Evolutionary conservation across 2,888 invertebrate species (phyloP), one percentile per base, ranked within the genome.

Genomic region (Leptura quadrifasciata): DNA sequence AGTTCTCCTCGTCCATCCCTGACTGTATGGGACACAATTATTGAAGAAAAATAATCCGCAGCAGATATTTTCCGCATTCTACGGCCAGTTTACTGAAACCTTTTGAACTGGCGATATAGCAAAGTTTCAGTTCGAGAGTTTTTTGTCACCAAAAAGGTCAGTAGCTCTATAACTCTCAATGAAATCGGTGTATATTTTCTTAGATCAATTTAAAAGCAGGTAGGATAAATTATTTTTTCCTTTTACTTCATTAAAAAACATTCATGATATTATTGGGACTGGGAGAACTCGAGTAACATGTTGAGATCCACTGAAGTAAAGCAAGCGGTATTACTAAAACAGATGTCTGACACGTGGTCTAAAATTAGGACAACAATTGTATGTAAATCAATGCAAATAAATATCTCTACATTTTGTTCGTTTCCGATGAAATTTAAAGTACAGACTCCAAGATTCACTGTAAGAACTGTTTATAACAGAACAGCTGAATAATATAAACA

Each of bases 301-400:
- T 71, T 71, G 39, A 35, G 71, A 52, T 61, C 2, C 61, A 24
- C 71, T 61, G 69, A 20, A 10, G 9, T 63, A 9, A 20, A 21
- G 6, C 52, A 21, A 35, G 57, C 20, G 2, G 39, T 20, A 9
- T 27, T 47, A 69, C 15, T 18, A 21, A 60, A 71, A 52, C 71
- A 71, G 71, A 71, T 71, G 71, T 47, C 24, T 35, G 61, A 71
- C 71, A 71, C 71, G 71, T 71, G 71, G 20, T 24, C 52, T 18
- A 61, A 71, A 71, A 61, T 71, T 71, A 18, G 61, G 27, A 17
- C 61, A 39, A 52, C 60, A 61, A 71, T 70, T 12, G 55, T 69
- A 47, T 47, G 35, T 70, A 60, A 58, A 70, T 71, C 52, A 47
- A 60, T 69, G 69, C 39, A 55, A 69, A 69, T 54, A 58, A 57